Evolutionary conservation across 2,888 invertebrate species (phyloP), one percentile per base, ranked within the genome.

Genomic region (Anarsia innoxiella): DNA sequence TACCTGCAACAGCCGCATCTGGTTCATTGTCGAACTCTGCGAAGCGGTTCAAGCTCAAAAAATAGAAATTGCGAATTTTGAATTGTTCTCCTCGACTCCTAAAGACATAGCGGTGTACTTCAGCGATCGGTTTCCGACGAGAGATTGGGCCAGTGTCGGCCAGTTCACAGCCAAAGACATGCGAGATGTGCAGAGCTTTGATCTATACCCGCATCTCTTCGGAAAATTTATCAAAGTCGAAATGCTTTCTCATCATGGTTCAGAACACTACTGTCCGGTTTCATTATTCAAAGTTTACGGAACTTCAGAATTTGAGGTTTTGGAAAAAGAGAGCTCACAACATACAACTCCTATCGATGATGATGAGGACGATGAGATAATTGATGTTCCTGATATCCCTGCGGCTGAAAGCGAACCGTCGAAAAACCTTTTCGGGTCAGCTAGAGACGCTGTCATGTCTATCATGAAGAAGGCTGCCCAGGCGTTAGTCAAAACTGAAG

Each of bases 21-120:
- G 97, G 97, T 96, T 99, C 74, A 91, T 98, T 15, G 93, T 99
- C 2, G 99, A 99, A 78, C 88, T 99, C 1, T 99, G 99, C 80
- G 99, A 99, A 67, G 94, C 97, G 2, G 93, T 99, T 44, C 97
- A 97, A 79, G 94, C 97, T 2, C 95, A 94, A 69, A 93, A 93
- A 78, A 91, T 99, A 44, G 97, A 99, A 59, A 83, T 99, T 51
- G 99, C 97, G 2, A 99, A 99, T 75, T 96, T 96, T 67, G 99
- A 99, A 76, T 83, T 99, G 41, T 99, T 99, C 77, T 98, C 99
- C 4, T 99, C 98, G 0, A 94, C 95, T 14, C 98, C 98, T 9
- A 94, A 94, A 72, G 94, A 96, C 46, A 93, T 99, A 66, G 90
- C 92, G 10, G 92, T 96, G 4, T 93, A 88, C 50, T 92, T 94